Conservation (phyloP, 2,797 vertebrate genomes). For the Apogon talboti region DNA sequence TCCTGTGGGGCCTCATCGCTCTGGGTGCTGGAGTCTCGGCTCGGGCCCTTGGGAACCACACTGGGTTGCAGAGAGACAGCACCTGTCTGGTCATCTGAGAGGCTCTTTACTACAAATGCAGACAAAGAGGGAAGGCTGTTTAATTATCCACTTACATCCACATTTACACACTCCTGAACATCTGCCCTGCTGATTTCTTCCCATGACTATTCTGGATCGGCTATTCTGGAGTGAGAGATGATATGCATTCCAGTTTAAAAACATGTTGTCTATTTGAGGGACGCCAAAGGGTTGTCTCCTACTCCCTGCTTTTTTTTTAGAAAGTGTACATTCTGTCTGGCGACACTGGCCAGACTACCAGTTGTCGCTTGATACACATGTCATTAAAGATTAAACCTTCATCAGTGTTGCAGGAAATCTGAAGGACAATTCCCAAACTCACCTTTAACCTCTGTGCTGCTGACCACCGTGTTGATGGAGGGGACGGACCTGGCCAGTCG, state of each 20-base stretch:
- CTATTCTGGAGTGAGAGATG: constrained; percentile 79
- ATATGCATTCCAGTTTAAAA: constrained; percentile 77
- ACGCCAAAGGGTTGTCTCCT: constrained; percentile 40
- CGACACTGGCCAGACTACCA: constrained; percentile 61
- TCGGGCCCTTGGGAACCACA: constrained; percentile 74
- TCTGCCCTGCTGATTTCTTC: constrained; percentile 63
- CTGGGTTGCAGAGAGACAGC: constrained; percentile 40
- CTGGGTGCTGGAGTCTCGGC: constrained; percentile 90
- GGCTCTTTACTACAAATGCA: constrained; percentile 80
- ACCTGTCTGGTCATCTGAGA: constrained; percentile 84
- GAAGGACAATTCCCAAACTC: constrained; percentile 46
- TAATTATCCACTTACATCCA: constrained; percentile 56
- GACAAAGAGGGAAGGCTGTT: constrained; percentile 70
- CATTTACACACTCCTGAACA: constrained; percentile 57
- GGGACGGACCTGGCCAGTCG: constrained; percentile 92
- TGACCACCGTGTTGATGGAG: constrained; percentile 82
- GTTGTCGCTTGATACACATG: constrained; percentile 66
- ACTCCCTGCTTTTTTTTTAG: constrained; percentile 60
- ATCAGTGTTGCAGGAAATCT: neutral
- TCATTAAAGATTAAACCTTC: constrained; percentile 35
- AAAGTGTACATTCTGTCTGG: constrained; percentile 75
- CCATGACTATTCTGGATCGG: constrained; percentile 78
- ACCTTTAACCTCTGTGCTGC: constrained; percentile 80
- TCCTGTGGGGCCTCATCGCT: constrained; percentile 72
- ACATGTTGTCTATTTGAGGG: constrained; percentile 76